Evolutionary conservation across 2,113 vertebrate species (phyloP).

Genomic region (Scortum barcoo): DNA sequence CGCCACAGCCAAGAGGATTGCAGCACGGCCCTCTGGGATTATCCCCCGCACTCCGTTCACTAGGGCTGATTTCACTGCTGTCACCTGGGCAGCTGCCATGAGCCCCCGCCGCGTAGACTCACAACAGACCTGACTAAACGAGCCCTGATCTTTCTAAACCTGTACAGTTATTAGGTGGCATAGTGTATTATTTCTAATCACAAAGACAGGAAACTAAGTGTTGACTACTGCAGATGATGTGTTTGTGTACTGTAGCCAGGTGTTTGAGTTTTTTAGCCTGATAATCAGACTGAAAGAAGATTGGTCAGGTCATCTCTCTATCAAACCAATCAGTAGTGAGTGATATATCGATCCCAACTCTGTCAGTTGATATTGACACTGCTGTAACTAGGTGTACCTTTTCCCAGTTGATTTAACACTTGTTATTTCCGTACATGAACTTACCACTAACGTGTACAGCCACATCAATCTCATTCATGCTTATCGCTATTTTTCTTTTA

Average conservation of each 20-base stretch:
- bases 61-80: constrained; percentile 48
- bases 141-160: constrained; percentile 4
- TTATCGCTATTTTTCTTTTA: too few relatives aligned
- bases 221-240: background rate
- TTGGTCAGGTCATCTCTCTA: too few relatives aligned
- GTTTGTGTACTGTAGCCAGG: background rate
- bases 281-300: background rate
- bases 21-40: constrained; percentile 78
- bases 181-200: background rate
- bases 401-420: background rate
- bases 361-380: background rate
- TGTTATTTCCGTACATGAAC: background rate
- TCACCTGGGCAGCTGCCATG: constrained; percentile 53
- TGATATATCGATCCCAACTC: background rate
- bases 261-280: too few relatives aligned
- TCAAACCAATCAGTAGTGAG: background rate
- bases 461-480: background rate
- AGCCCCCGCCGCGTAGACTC: constrained; percentile 11
- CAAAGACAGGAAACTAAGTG: background rate
- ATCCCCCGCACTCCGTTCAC: constrained; percentile 71
- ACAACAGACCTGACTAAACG: constrained; percentile 8
- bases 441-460: background rate
- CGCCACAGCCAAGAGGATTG: constrained; percentile 82
- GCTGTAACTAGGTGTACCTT: background rate
- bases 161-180: background rate